phyloP scores from a whole-genome alignment of 2,888 invertebrate species.

The Cynaeus angustus region DNA sequence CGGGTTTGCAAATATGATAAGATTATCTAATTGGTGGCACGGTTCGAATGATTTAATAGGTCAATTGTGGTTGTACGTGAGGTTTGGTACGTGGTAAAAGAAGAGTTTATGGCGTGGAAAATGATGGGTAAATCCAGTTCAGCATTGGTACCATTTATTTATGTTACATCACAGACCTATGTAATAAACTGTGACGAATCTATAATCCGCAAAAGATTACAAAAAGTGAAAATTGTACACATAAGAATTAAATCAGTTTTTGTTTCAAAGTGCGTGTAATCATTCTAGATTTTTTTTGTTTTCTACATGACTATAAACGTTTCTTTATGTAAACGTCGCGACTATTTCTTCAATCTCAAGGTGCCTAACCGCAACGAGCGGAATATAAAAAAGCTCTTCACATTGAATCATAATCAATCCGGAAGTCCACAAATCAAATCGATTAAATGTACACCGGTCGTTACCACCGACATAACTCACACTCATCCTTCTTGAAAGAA shows the following conservation, averaged over 20 bases:
- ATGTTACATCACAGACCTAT: neutral
- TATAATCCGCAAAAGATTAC: neutral
- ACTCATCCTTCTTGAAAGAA: conserved; percentile 1
- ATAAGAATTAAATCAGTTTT: neutral
- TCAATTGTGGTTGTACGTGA: conserved; percentile 35
- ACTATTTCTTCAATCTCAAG: neutral
- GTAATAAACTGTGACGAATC: neutral
- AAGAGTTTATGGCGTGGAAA: neutral
- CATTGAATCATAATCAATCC: conserved; percentile 30
- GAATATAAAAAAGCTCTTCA: conserved; percentile 3
- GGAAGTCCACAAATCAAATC: conserved; percentile 30
- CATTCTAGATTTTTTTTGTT: neutral
- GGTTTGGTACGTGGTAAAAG: neutral
- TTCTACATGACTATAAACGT: neutral
- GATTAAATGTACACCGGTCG: conserved; percentile 22
- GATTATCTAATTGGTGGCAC: conserved; percentile 36
- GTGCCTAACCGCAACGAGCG: neutral
- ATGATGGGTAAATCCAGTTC: neutral
- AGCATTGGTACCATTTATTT: neutral
- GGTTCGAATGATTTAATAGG: conserved; percentile 41
- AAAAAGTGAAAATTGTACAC: neutral
- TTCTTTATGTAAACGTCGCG: neutral
- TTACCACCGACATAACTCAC: conserved; percentile 15
- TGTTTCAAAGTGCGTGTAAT: neutral
- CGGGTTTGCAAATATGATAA: conserved; percentile 32